Base-by-base conservation (phyloP, 2,113 vertebrate species). In the Microtus ochrogaster region DNA sequence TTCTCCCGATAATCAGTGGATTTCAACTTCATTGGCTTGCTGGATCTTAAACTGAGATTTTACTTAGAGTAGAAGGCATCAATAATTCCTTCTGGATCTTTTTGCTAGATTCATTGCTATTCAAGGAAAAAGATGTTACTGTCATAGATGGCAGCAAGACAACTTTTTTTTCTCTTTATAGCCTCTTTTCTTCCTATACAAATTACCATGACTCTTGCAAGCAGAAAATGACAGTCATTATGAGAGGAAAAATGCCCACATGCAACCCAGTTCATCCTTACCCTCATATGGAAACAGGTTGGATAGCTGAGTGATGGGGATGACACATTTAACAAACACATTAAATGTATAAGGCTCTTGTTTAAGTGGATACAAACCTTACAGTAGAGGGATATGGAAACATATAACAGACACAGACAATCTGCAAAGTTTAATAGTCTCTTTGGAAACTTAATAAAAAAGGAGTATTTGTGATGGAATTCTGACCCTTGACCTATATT, bases 51-150 rank as follows among this genome's bases (percentile, higher is more conserved):
- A 82, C 91, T 85, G 12, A 88, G 72, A 92, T 79, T 95, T 90
- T 92, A 82, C 63, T 94, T 91, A 94, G 47, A 95, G n/a, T 30
- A 95, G 95, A 92, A 73, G 58, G 72, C 10, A 84, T 10, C 66
- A 86, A 66, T 33, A 77, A n/a, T 76, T 92, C 22, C 49, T 93
- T 92, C 39, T 78, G 52, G 92, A 78, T 82, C 41, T 84, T 61
- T 94, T 95, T 72, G 63, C n/a, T 79, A 92, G 65, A 93, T 24
- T 95, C 13, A 96, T 65, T 88, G 86, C 44, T 96, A 82, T 84
- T 93, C 11, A 26, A 89, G 83, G 73, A 93, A 93, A 89, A 86
- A 49, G 82, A n/a, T 82, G 44, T 89, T 76, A 89, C 90, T 52
- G 66, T 93, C 39, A 94, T 22, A 82, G 44, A 89, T n/a, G 58